phyloP scores from a whole-genome alignment of 2,113 vertebrate genomes.

The Propithecus coquereli region DNA sequence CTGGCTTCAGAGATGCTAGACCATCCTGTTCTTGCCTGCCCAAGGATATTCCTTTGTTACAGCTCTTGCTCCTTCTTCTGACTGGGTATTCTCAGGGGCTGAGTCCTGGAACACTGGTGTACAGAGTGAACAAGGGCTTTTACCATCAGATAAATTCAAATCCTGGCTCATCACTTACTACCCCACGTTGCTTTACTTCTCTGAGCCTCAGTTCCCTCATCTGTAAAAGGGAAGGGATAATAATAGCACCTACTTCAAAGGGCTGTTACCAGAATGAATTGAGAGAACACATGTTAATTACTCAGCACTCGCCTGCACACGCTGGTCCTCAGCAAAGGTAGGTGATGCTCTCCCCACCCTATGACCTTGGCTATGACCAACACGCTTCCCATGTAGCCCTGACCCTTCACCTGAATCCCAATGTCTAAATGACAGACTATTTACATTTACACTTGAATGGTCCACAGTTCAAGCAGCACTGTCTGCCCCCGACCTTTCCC shows the following conservation, averaged over 20 bases:
- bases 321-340: not conserved
- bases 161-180: not conserved
- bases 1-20: not conserved
- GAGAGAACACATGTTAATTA: not conserved
- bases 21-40: not conserved
- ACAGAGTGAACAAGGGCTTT: not conserved
- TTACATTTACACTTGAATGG: not conserved
- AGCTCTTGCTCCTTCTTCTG: not conserved
- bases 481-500: not conserved
- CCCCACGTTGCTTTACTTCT: not conserved
- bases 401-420: not conserved
- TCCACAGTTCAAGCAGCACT: not conserved
- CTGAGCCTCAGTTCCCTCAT: not conserved
- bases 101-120: not conserved
- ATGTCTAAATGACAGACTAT: not conserved
- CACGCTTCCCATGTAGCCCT: not conserved
- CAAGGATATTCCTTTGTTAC: accelerated
- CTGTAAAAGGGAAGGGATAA: not conserved
- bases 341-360: not conserved
- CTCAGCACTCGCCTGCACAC: not conserved
- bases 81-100: not conserved
- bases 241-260: not conserved
- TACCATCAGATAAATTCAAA: not conserved
- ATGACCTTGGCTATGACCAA: not conserved
- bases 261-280: not conserved